Evolutionary conservation across 1,140 invertebrate genomes (phyloP), one percentile per base, ranked within the genome.

Genomic region (Gonioctena quinquepunctata): DNA sequence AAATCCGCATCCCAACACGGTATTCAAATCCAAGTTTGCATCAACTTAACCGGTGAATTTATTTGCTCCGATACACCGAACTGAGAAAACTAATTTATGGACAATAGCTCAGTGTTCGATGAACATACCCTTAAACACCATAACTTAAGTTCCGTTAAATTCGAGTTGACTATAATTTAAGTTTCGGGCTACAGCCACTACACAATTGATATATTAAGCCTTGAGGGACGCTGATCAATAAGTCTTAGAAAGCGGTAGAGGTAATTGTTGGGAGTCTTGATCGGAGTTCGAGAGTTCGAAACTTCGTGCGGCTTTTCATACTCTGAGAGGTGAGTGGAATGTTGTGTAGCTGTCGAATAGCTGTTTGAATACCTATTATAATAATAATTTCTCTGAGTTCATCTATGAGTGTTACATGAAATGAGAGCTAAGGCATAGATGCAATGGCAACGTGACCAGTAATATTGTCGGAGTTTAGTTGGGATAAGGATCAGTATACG

Each of bases 121-220:
- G 59, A 61, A 61, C 59, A 25, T 16, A 33, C 59, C 59, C 59
- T 61, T 27, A 61, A n/a, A n/a, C n/a, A n/a, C n/a, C n/a, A n/a
- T n/a, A n/a, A n/a, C n/a, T n/a, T n/a, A n/a, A n/a, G n/a, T n/a
- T n/a, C n/a, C n/a, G n/a, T n/a, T n/a, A n/a, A 61, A 28, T 61
- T 27, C 59, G 23, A 61, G 59, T 61, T 61, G 28, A 61, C 59
- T 61, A 61, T 61, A 61, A 61, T 61, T 61, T 61, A 61, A 61
- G 59, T 61, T 61, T 61, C 59, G 59, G 25, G 59, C 28, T 61
- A 27, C 23, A 61, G 27, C 23, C 59, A 61, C 59, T 61, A 61
- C 27, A 61, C 59, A 27, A 61, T 61, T 61, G 59, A 61, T 61
- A 61, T 61, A 61, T 61, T 61, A 61, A 61, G 59, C 59, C 59